Evolutionary conservation across 2,113 vertebrate species (phyloP).

Genomic region (Hirundichthys speculiger): DNA sequence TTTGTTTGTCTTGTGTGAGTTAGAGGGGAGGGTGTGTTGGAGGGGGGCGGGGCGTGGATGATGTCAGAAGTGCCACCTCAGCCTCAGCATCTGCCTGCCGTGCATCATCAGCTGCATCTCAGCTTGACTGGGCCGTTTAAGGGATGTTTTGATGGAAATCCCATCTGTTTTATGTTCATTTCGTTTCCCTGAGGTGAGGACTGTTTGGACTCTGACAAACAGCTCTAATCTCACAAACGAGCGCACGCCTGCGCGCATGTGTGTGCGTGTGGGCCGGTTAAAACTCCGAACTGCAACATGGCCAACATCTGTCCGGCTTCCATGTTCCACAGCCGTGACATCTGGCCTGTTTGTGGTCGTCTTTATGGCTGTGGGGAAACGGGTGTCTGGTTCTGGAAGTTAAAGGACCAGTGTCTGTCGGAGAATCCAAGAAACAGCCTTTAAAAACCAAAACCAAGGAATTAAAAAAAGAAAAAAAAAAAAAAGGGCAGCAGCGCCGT

Average conservation of each 20-base stretch:
- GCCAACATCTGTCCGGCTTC: conserved; percentile 39
- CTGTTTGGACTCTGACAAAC: neutral
- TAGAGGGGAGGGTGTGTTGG: conserved; percentile 2
- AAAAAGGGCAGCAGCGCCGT: neutral
- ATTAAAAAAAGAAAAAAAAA: too few species aligned
- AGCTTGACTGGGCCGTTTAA: neutral
- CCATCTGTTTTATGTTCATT: neutral
- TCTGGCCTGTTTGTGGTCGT: conserved; percentile 45
- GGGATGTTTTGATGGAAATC: conserved; percentile 6
- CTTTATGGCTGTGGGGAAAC: conserved; percentile 1
- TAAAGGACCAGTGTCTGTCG: neutral
- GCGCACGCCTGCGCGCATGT: neutral
- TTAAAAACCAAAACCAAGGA: neutral
- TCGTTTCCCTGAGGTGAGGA: neutral
- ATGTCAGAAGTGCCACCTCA: conserved; percentile 8
- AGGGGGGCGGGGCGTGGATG: too few species aligned
- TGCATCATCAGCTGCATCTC: conserved; percentile 1
- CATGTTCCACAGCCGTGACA: conserved; percentile 28
- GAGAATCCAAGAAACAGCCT: neutral
- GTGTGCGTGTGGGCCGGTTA: conserved; percentile 9
- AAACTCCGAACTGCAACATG: conserved; percentile 35
- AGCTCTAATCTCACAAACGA: neutral
- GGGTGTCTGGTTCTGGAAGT: conserved; percentile 11
- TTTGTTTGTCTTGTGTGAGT: neutral
- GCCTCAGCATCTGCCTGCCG: conserved; percentile 49